Evolutionary conservation across 2,888 invertebrate species (phyloP).

Genomic region (Amiota communis): DNA sequence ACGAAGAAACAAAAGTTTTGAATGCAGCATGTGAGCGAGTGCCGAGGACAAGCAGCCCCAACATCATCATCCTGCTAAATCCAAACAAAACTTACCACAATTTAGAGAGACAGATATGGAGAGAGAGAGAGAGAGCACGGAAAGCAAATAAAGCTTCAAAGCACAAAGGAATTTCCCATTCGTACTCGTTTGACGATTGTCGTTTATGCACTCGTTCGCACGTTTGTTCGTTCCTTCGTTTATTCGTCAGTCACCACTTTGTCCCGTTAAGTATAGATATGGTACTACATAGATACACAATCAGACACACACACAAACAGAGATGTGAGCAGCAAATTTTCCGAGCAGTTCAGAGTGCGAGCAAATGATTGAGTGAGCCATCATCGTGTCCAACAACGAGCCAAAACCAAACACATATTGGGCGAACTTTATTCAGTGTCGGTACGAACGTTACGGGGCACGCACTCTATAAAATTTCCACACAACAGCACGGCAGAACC

Average conservation of each 20-base stretch:
- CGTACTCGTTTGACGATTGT: constrained; percentile 32
- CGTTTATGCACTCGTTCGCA: not conserved
- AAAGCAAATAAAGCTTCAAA: not conserved
- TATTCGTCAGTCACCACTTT: not conserved
- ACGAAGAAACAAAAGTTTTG: too few relatives aligned
- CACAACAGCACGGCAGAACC: constrained; percentile 51
- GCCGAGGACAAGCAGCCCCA: not conserved
- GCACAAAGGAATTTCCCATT: constrained; percentile 21
- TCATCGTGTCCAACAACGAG: constrained; percentile 60
- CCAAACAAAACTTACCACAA: not conserved
- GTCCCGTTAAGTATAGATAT: too few relatives aligned
- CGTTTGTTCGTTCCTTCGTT: constrained; percentile 33
- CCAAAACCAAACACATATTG: constrained; percentile 61
- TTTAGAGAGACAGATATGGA: not conserved
- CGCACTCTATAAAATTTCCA: constrained; percentile 58
- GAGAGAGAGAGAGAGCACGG: not conserved
- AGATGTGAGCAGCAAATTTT: constrained; percentile 35
- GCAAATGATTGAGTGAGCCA: constrained; percentile 12
- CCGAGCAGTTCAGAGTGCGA: constrained; percentile 54
- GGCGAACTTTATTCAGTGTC: constrained; percentile 56
- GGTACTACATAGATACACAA: constrained; percentile 16
- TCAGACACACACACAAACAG: constrained; percentile 27
- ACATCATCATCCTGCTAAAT: constrained; percentile 36
- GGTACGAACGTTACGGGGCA: constrained; percentile 54
- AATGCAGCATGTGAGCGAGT: constrained; percentile 13